Conservation (phyloP, 1,140 invertebrate genomes). For the Papilio glaucus region DNA sequence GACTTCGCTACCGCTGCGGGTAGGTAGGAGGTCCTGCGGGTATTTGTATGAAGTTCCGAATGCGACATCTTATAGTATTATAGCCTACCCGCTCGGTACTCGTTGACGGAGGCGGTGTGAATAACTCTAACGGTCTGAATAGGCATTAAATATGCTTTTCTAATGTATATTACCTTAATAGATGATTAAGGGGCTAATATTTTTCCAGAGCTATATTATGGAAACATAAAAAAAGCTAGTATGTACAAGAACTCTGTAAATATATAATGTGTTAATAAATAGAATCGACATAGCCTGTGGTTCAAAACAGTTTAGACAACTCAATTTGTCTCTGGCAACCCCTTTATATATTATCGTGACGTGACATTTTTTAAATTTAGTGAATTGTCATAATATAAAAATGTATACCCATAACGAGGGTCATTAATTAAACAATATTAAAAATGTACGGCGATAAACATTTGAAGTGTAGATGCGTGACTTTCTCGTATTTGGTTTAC, state of each 20-base stretch:
- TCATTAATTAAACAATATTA: constrained; percentile 11
- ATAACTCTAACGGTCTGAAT: too few species aligned
- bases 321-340: constrained; percentile 9
- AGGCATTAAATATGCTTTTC: too few species aligned
- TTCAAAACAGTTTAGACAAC: background rate
- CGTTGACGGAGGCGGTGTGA: too few species aligned
- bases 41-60: too few species aligned
- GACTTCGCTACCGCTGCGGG: too few species aligned
- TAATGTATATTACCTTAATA: too few species aligned
- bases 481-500: background rate
- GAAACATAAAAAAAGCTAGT: too few species aligned
- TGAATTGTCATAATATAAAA: background rate
- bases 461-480: constrained; percentile 22
- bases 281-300: background rate
- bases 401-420: constrained; percentile 4
- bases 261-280: background rate
- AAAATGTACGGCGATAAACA: constrained; percentile 1
- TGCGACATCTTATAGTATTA: too few species aligned
- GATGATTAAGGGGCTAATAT: too few species aligned
- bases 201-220: too few species aligned
- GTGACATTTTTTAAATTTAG: constrained; percentile 19
- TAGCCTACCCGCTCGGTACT: too few species aligned
- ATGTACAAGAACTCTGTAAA: background rate
- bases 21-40: too few species aligned
- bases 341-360: background rate